Conservation (phyloP, 2,113 vertebrate genomes). For the Ivindomyrus marchei region DNA sequence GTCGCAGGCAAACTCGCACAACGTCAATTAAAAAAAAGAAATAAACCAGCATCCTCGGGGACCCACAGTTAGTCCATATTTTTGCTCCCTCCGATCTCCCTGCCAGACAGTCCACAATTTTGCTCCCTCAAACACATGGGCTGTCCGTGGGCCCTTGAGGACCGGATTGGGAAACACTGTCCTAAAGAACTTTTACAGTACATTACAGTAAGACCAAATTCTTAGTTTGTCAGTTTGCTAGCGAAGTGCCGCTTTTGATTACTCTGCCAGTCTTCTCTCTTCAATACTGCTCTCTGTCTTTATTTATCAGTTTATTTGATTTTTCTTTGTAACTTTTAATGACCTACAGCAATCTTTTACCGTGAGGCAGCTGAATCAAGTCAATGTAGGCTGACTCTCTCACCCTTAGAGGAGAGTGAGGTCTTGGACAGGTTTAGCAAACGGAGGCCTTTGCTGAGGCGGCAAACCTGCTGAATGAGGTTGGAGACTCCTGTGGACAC, state of each 20-base stretch:
- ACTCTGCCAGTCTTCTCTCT: neutral
- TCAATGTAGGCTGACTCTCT: constrained; percentile 4
- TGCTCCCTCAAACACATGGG: no score
- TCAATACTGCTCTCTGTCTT: neutral
- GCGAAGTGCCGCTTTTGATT: neutral
- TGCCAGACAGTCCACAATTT: no score
- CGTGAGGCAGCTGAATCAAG: neutral
- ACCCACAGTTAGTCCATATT: neutral
- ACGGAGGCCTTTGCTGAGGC: constrained; percentile 76
- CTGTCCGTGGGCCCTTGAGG: neutral
- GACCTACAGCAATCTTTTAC: neutral
- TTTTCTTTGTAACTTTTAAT: neutral
- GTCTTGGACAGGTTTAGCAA: constrained; percentile 82
- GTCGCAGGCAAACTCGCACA: neutral
- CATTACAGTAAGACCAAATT: neutral
- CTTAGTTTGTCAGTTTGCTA: neutral
- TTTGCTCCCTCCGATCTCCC: neutral
- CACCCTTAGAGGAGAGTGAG: constrained; percentile 76
- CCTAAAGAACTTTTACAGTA: neutral
- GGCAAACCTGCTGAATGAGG: constrained; percentile 79
- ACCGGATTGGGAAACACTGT: neutral
- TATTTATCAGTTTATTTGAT: neutral
- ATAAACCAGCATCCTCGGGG: neutral
- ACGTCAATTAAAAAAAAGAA: neutral
- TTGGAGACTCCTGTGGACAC: constrained; percentile 67